Evolutionary conservation across 2,888 invertebrate species (phyloP), one percentile per base, ranked within the genome.

Genomic region (Podotricha telesiphe): DNA sequence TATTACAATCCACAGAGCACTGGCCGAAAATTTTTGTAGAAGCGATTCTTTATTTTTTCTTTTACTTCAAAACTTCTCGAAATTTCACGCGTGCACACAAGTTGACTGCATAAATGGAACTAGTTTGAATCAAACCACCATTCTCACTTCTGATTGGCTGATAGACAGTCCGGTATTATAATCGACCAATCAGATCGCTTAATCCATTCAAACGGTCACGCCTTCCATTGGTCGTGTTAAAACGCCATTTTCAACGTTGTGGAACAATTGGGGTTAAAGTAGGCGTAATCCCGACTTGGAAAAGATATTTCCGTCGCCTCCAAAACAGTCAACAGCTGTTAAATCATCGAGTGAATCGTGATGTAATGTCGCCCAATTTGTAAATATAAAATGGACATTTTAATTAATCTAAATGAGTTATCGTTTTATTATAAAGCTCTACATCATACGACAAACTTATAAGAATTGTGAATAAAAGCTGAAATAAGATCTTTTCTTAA

Each of bases 191-290:
- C 61, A 76, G 73, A 70, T 73, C 15, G 67, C 63, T 68, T 78
- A 76, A 71, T 69, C 63, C 69, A 65, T 75, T 80, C 77, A 77
- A 77, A 77, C 77, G 86, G 90, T 82, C 78, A 80, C 92, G 91
- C 92, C 92, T 92, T 75, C 80, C 79, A 92, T 92, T 92, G 92
- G 91, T 83, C 74, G 82, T 74, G 76, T 82, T 75, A 79, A 77
- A 78, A 76, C 91, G 92, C 91, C 91, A 92, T 91, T 91, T 91
- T 91, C 89, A 88, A 89, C 85, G 80, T 85, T 81, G 80, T 83
- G 84, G 85, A 87, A 89, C 89, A 89, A 89, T 89, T 87, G 86
- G 82, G 79, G 82, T 86, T 86, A 83, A 78, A 87, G 89, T 90
- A 89, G 90, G 91, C 88, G 89, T 85, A 83, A 81, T 84, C 80